A percentile compares a stretch with the other conserved stretches of the same genome.
phyloP scores from a whole-genome alignment of 2,113 vertebrate species.

The Dasyprocta punctata region DNA sequence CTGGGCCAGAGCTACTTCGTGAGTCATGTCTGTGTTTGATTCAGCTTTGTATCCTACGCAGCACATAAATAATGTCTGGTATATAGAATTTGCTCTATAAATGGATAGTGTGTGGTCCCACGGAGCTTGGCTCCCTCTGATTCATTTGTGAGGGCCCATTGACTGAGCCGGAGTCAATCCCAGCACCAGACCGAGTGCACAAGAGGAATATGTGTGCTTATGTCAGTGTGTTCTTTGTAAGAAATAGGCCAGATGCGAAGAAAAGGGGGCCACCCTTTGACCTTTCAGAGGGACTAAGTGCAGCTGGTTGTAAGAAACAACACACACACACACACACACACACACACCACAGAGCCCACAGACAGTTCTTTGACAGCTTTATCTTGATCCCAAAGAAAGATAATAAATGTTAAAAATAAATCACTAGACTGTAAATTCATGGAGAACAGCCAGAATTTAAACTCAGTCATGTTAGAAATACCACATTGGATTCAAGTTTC shows the following conservation, averaged over 20 bases:
- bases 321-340: not conserved
- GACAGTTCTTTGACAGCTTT: conserved; percentile 27
- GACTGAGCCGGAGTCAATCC: not conserved
- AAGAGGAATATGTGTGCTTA: conserved; percentile 64
- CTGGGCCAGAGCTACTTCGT: not conserved
- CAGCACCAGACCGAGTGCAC: not conserved
- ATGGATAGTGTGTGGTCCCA: conserved; percentile 38
- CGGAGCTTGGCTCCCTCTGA: not conserved
- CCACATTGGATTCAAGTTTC: conserved; percentile 38
- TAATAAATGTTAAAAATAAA: conserved; percentile 61
- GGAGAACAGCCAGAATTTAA: conserved; percentile 38
- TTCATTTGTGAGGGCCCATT: conserved; percentile 43
- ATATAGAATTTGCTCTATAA: conserved; percentile 40
- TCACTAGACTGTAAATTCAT: not conserved
- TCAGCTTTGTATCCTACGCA: not conserved
- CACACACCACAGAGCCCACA: not conserved
- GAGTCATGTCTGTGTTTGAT: conserved; percentile 50
- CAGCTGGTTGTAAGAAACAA: conserved; percentile 63
- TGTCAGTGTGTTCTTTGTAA: conserved; percentile 73
- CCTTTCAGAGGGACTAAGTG: conserved; percentile 62
- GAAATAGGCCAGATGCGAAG: conserved; percentile 58
- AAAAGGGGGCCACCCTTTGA: conserved; percentile 25
- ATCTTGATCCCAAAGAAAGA: conserved; percentile 33
- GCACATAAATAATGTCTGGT: conserved; percentile 43
- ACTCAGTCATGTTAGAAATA: not conserved